Evolutionary conservation across 2,888 invertebrate species (phyloP).

Genomic region (Drosophila multiciliata): DNA sequence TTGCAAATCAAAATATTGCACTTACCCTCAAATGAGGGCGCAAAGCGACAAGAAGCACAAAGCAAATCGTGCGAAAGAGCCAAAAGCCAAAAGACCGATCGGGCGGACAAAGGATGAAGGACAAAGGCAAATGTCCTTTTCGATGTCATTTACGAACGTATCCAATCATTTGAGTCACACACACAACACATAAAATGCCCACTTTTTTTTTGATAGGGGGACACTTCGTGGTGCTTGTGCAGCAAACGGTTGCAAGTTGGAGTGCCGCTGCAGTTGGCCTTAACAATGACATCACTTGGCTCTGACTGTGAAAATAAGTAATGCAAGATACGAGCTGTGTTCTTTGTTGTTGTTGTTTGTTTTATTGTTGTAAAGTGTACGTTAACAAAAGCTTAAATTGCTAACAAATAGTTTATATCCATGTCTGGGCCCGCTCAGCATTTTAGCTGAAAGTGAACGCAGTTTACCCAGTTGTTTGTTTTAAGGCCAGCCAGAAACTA

Average conservation of each 20-base stretch:
- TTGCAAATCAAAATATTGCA: constrained; percentile 76
- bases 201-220: constrained; percentile 15
- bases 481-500: constrained; percentile 11
- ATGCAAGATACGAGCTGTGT: constrained; percentile 18
- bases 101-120: not conserved
- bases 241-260: not conserved
- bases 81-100: constrained; percentile 19
- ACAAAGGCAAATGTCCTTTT: constrained; percentile 46
- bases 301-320: constrained; percentile 29
- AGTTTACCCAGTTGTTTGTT: constrained; percentile 49
- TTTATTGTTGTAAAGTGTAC: constrained; percentile 34
- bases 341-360: not conserved
- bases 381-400: constrained; percentile 54
- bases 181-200: constrained; percentile 25
- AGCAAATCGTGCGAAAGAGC: constrained; percentile 68
- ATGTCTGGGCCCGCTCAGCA: constrained; percentile 38
- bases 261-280: constrained; percentile 1
- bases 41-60: constrained; percentile 51
- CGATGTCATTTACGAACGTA: constrained; percentile 50
- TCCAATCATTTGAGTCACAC: constrained; percentile 36
- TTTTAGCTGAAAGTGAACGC: constrained; percentile 55
- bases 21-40: constrained; percentile 71
- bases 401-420: constrained; percentile 46
- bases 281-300: constrained; percentile 56
- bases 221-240: constrained; percentile 22